A percentile compares a stretch with the other conserved stretches of the same genome.
phyloP scores from a whole-genome alignment of 1,140 invertebrate species.

The Drosophila pandora region DNA sequence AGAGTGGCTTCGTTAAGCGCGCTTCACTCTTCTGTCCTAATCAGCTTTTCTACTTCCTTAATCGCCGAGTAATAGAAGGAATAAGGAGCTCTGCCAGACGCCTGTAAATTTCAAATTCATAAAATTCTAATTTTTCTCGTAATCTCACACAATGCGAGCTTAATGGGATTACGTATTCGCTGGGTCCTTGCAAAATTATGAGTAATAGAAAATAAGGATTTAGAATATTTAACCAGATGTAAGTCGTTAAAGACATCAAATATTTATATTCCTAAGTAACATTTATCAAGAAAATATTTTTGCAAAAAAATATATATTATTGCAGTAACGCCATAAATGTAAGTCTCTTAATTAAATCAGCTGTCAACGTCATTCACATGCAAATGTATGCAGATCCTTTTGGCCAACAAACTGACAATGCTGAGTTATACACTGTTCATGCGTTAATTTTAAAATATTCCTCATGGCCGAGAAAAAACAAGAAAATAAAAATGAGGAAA shows the following conservation, averaged over 20 bases:
- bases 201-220: not conserved
- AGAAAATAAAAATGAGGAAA: constrained; percentile 9
- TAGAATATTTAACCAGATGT: not conserved
- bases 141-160: not conserved
- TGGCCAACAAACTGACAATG: constrained; percentile 1
- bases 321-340: not conserved
- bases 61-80: not conserved
- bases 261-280: too few species aligned
- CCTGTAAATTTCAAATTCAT: not conserved
- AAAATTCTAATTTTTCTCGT: not conserved
- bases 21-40: not conserved
- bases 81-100: not conserved
- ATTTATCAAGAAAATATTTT: not conserved
- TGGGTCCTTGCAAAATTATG: not conserved
- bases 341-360: constrained; percentile 3
- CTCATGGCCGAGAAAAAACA: constrained; percentile 21
- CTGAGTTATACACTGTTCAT: not conserved
- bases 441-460: constrained; percentile 17
- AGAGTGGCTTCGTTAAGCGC: constrained; percentile 15
- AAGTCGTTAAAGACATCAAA: too few species aligned
- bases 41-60: constrained; percentile 6
- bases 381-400: not conserved
- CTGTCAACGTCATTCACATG: not conserved
- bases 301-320: not conserved
- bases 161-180: not conserved